Conservation (phyloP, 2,888 invertebrate genomes). For the Leptura quadrifasciata region DNA sequence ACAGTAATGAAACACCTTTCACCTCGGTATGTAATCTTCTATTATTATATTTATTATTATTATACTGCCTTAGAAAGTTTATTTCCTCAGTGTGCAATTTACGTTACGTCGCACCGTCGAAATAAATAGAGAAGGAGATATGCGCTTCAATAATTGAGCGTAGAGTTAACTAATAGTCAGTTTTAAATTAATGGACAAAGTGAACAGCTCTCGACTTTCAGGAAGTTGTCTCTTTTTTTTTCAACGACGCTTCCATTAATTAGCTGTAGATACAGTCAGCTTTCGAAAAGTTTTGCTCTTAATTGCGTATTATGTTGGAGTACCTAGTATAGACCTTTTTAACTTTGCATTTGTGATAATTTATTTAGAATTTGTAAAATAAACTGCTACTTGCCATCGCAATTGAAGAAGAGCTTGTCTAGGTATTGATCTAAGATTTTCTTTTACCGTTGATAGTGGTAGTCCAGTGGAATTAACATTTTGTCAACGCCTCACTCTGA, state of each 20-base stretch:
- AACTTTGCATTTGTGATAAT: too few species aligned
- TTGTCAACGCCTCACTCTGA: too few species aligned
- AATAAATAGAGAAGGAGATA: constrained; percentile 16
- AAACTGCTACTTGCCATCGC: too few species aligned
- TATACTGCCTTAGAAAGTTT: constrained; percentile 12
- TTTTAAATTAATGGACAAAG: constrained; percentile 41
- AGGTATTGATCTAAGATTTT: too few species aligned
- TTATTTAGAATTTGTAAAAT: too few species aligned
- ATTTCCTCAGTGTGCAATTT: background rate
- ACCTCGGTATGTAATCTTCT: too few species aligned
- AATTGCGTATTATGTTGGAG: background rate
- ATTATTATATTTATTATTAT: too few species aligned
- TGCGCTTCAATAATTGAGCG: constrained; percentile 24
- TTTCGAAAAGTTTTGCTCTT: background rate
- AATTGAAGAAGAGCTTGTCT: too few species aligned
- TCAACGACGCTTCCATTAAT: constrained; percentile 21
- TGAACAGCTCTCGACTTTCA: constrained; percentile 20
- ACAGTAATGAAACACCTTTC: too few species aligned
- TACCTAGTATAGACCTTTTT: too few species aligned
- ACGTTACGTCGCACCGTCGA: background rate
- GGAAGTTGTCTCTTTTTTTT: background rate
- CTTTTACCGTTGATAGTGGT: too few species aligned
- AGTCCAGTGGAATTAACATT: too few species aligned
- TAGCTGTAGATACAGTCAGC: constrained; percentile 17
- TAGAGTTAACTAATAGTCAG: constrained; percentile 28